A percentile compares a stretch with the other conserved stretches of the same genome.
phyloP scores from a whole-genome alignment of 2,888 invertebrate genomes.

The Macrosiphum euphorbiae region DNA sequence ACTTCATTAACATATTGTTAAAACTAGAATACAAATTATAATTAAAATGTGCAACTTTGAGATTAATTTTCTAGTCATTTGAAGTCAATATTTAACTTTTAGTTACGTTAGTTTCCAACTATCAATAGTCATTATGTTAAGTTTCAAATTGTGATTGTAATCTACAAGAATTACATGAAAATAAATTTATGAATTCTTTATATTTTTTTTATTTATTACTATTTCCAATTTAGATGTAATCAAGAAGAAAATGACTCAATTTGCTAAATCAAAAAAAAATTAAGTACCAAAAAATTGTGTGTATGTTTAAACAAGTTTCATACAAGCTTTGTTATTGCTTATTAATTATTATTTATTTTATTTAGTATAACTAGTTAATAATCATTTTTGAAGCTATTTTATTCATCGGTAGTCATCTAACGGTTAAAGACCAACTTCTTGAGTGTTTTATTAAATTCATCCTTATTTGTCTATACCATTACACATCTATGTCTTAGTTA shows the following conservation, averaged over 20 bases:
- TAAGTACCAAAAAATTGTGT: neutral
- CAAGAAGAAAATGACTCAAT: neutral
- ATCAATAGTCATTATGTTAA: conserved; percentile 58
- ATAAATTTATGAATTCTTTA: neutral
- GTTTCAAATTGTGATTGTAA: conserved; percentile 38
- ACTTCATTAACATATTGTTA: neutral
- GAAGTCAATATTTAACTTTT: conserved; percentile 38
- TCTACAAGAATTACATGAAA: neutral
- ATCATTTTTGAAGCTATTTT: neutral
- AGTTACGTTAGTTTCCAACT: conserved; percentile 3
- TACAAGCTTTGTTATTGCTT: neutral
- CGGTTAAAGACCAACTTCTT: neutral
- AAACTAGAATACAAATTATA: neutral
- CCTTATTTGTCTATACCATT: neutral
- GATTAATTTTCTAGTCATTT: conserved; percentile 42
- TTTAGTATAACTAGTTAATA: neutral
- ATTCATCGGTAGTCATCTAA: neutral
- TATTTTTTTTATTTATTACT: neutral
- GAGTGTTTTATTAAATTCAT: neutral
- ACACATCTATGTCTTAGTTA: neutral
- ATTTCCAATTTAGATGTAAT: neutral
- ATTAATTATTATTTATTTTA: neutral
- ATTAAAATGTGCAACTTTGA: conserved; percentile 16
- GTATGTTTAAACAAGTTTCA: neutral
- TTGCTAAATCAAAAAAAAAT: neutral